A percentile compares a stretch with the other conserved stretches of the same genome.
phyloP scores from a whole-genome alignment of 2,888 invertebrate genomes.

The Catotricha subobsoleta region DNA sequence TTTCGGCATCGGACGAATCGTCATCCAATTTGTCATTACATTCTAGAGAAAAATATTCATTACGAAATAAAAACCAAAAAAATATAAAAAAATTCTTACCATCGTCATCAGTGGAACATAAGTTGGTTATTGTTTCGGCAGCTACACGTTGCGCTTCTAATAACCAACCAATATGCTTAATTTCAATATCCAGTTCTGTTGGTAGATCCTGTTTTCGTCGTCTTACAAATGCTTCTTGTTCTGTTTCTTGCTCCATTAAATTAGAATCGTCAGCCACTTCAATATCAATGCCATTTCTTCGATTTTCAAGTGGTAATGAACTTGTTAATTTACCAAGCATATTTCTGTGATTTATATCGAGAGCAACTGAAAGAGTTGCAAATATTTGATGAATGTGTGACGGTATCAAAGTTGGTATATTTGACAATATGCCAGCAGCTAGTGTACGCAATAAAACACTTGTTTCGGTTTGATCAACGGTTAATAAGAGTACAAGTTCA shows the following conservation, averaged over 20 bases:
- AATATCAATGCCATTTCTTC: constrained; percentile 7
- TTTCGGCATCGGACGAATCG: constrained; percentile 30
- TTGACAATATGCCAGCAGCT: constrained; percentile 39
- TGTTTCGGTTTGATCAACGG: constrained; percentile 27
- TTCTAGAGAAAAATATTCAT: constrained; percentile 7
- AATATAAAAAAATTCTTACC: constrained; percentile 29
- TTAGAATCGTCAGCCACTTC: constrained; percentile 12
- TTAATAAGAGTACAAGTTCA: constrained; percentile 29
- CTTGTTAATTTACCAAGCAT: constrained; percentile 34
- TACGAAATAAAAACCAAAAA: not conserved
- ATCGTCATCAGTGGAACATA: constrained; percentile 40
- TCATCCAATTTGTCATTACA: constrained; percentile 30
- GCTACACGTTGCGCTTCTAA: constrained; percentile 50
- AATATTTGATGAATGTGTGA: constrained; percentile 34
- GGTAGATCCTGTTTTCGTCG: constrained; percentile 19
- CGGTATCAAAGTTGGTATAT: constrained; percentile 32
- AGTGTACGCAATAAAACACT: constrained; percentile 36
- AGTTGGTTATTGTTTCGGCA: constrained; percentile 51
- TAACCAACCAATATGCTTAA: constrained; percentile 34
- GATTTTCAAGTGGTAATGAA: constrained; percentile 27
- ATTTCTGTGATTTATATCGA: constrained; percentile 36
- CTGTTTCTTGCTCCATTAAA: constrained; percentile 16
- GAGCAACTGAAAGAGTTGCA: constrained; percentile 32
- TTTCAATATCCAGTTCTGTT: constrained; percentile 30
- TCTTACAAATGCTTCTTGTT: constrained; percentile 17